Evolutionary conservation across 1,140 invertebrate genomes (phyloP).

Genomic region (Mya arenaria): DNA sequence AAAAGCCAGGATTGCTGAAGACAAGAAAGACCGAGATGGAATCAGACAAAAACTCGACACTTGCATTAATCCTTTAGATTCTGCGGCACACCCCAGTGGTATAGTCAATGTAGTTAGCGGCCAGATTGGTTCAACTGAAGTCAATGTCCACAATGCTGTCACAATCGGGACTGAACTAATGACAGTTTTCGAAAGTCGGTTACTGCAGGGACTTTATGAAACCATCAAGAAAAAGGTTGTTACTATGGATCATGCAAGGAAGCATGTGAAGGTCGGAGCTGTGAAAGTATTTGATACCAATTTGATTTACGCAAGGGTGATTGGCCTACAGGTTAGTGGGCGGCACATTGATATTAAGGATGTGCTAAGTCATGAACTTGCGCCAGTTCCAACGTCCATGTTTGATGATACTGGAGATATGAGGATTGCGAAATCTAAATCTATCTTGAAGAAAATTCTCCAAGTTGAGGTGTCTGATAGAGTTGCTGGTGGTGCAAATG

Average conservation of each 20-base stretch:
- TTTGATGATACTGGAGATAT: neutral
- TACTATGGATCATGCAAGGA: neutral
- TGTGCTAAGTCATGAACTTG: neutral
- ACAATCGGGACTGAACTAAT: neutral
- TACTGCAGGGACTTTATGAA: neutral
- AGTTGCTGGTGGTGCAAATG: no score
- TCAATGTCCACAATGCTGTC: slow-evolving; percentile 7
- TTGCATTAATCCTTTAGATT: slow-evolving; percentile 19
- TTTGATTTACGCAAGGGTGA: slow-evolving; percentile 4
- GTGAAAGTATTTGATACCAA: neutral
- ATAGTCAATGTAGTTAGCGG: slow-evolving; percentile 5
- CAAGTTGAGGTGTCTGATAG: neutral
- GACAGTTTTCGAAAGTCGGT: slow-evolving; percentile 5
- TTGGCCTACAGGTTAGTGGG: neutral
- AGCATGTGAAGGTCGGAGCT: neutral
- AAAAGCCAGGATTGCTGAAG: neutral
- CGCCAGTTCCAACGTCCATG: neutral
- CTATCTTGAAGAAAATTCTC: slow-evolving; percentile 31
- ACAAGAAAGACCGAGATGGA: neutral
- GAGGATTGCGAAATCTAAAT: slow-evolving; percentile 16
- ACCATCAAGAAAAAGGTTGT: slow-evolving; percentile 4
- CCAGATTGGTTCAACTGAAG: neutral
- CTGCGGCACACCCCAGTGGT: slow-evolving; percentile 9
- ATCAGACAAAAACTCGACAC: neutral
- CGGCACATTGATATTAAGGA: neutral